A percentile compares a stretch with the other conserved stretches of the same genome.
phyloP scores from a whole-genome alignment of 2,888 invertebrate genomes.

The Galeruca laticollis region DNA sequence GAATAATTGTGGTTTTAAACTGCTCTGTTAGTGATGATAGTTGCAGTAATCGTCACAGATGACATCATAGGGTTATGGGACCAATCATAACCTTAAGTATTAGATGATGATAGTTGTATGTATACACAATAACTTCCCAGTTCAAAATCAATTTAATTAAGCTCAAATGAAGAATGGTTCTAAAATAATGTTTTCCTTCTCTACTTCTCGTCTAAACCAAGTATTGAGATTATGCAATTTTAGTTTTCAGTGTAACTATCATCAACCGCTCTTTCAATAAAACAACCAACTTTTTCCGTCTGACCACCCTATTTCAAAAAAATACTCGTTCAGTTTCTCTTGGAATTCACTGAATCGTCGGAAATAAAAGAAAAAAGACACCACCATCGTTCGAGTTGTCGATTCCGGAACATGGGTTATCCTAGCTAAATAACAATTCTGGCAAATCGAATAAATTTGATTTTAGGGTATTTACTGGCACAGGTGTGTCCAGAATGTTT shows the following conservation, averaged over 20 bases:
- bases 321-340: not conserved
- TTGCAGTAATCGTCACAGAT: no score
- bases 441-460: conserved; percentile 41
- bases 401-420: conserved; percentile 30
- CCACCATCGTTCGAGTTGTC: conserved; percentile 11
- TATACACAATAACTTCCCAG: no score
- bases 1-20: no score
- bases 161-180: no score
- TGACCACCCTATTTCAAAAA: conserved; percentile 1
- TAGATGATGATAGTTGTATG: no score
- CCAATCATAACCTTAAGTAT: no score
- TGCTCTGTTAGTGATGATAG: no score
- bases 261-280: not conserved
- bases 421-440: conserved; percentile 34
- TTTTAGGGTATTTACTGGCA: conserved; percentile 31
- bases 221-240: not conserved
- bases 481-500: not conserved
- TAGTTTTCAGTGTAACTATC: not conserved
- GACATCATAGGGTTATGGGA: no score
- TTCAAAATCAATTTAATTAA: no score
- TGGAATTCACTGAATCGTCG: not conserved
- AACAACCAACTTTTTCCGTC: not conserved
- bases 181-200: no score
- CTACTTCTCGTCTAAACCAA: no score
- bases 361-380: conserved; percentile 3